Evolutionary conservation across 2,797 vertebrate species (phyloP), one percentile per base, ranked within the genome.

Genomic region (Falco novaeseelandiae): DNA sequence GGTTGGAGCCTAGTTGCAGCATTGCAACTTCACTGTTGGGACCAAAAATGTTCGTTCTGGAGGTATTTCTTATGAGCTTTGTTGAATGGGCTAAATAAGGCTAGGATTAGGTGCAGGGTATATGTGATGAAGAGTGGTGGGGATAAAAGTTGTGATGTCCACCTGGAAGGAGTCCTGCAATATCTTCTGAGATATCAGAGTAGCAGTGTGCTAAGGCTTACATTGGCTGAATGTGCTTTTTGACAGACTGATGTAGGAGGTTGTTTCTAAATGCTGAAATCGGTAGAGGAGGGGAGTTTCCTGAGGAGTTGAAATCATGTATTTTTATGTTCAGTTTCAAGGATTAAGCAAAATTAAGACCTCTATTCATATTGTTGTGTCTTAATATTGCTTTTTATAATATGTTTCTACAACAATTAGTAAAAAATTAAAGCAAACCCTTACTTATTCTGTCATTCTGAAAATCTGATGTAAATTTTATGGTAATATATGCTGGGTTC

Each of bases 361-460:
- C 0, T 70, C 54, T 76, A 3, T 90, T 87, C 84, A 17, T 70
- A 38, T 62, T 65, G 20, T 6, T n/a, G 14, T 71, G 3, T 57
- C 36, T 85, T 76, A 34, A 49, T 81, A 26, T 6, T 44, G 26
- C 25, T 80, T 91, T 86, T 76, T 65, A 26, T 74, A 44, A 21
- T 58, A 19, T 2, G 17, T 89, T 87, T 87, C 13, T 87, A 42
- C 21, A 73, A 18, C 30, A 82, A 3, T 62, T 61, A 69, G 14
- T 78, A 61, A 84, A 95, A 95, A 90, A 72, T 27, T 15, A 90
- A 95, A 84, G 32, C 40, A 83, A 89, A 91, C 44, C 14, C 22
- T 36, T 77, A 51, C 32, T 93, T 89, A 48, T 7, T 80, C 14
- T 44, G 4, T 48, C 54, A 21, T 83, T 87, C 69, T 91, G 65